Evolutionary conservation across 1,140 invertebrate species (phyloP).

Genomic region (Amphibalanus amphitrite): DNA sequence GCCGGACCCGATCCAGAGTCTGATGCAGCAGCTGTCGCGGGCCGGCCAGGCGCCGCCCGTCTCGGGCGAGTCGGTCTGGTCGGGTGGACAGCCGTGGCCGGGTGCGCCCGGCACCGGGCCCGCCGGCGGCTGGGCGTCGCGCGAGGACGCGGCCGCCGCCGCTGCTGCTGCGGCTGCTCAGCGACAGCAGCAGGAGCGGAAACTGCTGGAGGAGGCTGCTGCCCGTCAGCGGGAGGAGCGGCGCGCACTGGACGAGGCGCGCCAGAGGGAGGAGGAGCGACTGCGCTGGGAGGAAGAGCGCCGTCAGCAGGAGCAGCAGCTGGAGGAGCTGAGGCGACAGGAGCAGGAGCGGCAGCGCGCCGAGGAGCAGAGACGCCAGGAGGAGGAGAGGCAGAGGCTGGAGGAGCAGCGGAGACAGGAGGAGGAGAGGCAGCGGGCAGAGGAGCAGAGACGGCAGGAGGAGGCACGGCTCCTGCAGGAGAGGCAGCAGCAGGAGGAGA

Average conservation of each 20-base stretch:
- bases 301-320: slow-evolving; percentile 6
- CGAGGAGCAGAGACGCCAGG: slow-evolving; percentile 16
- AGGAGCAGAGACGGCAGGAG: slow-evolving; percentile 9
- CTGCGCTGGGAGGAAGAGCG: not conserved
- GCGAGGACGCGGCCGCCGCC: slow-evolving; percentile 8
- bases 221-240: not conserved
- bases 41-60: slow-evolving; percentile 4
- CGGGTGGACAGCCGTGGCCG: slow-evolving; percentile 17
- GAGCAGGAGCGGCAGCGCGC: slow-evolving; percentile 10
- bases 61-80: slow-evolving; percentile 16
- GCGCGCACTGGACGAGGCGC: not conserved
- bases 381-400: slow-evolving; percentile 17
- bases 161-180: not conserved
- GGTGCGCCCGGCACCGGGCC: slow-evolving; percentile 8
- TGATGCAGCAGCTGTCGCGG: slow-evolving; percentile 19
- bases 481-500: slow-evolving; percentile 16
- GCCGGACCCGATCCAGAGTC: slow-evolving; percentile 19
- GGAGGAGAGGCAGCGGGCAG: slow-evolving; percentile 15
- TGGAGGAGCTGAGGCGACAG: slow-evolving; percentile 11
- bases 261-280: not conserved
- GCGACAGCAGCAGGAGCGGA: slow-evolving; percentile 4
- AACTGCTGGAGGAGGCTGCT: not conserved
- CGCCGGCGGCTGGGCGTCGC: slow-evolving; percentile 16
- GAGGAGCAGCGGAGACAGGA: slow-evolving; percentile 8
- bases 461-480: slow-evolving; percentile 6